phyloP scores from a whole-genome alignment of 1,140 invertebrate species.

The Diuraphis noxia region DNA sequence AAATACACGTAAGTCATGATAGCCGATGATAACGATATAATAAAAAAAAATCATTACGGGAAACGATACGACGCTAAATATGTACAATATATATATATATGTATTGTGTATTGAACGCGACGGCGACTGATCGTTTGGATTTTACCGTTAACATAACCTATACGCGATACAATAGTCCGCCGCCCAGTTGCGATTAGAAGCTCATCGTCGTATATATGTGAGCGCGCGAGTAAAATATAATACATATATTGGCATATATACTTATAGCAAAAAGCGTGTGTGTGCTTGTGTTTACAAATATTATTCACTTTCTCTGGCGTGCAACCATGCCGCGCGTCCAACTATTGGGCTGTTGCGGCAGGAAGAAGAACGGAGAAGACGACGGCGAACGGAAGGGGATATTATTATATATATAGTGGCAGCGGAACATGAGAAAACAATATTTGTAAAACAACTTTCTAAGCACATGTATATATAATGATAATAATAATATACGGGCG shows the following conservation, averaged over 20 bases:
- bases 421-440: background rate
- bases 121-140: background rate
- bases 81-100: background rate
- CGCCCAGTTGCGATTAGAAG: background rate
- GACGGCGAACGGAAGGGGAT: background rate
- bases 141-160: constrained; percentile 39
- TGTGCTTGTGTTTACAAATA: constrained; percentile 22
- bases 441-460: constrained; percentile 50
- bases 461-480: constrained; percentile 17
- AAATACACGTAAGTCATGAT: background rate
- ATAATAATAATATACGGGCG: background rate
- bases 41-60: background rate
- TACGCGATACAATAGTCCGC: background rate
- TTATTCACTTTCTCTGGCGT: constrained; percentile 32
- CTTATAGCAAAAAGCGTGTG: background rate
- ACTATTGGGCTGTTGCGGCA: background rate
- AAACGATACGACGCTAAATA: background rate
- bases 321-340: background rate
- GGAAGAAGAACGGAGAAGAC: background rate
- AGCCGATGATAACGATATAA: background rate
- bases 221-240: background rate
- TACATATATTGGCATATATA: background rate
- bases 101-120: background rate
- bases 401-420: background rate
- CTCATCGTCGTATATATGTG: background rate